phyloP scores from a whole-genome alignment of 35 echinoderm and acorn worm genomes.

The Heliocidaris erythrogramma region DNA sequence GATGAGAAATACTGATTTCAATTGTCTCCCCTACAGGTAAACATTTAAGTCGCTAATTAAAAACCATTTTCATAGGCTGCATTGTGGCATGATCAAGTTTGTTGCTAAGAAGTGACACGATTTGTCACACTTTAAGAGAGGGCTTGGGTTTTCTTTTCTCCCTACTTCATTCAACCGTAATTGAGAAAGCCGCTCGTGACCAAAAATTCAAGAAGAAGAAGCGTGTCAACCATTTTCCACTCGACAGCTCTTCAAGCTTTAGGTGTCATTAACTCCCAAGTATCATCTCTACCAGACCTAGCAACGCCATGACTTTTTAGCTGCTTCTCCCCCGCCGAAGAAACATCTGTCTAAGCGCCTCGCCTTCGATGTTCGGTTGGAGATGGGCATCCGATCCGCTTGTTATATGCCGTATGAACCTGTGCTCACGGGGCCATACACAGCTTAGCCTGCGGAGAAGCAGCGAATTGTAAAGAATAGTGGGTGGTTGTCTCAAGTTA shows the following conservation, averaged over 20 bases:
- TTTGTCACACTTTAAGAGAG: neutral
- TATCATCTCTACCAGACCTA: neutral
- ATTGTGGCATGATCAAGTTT: neutral
- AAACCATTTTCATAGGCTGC: neutral
- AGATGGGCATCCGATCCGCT: neutral
- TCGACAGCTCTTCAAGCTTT: slow-evolving; percentile 5
- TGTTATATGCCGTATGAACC: neutral
- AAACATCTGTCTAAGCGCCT: neutral
- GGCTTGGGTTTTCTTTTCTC: neutral
- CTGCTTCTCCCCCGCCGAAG: neutral
- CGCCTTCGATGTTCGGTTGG: neutral
- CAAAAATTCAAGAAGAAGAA: neutral
- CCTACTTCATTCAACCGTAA: slow-evolving; percentile 1
- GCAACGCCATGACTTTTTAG: slow-evolving; percentile 15
- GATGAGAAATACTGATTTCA: neutral
- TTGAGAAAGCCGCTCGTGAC: neutral
- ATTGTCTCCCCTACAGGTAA: neutral
- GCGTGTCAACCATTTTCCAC: slow-evolving; percentile 19
- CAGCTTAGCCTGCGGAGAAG: neutral
- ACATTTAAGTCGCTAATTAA: neutral
- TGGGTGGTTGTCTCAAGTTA: neutral
- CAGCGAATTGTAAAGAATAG: slow-evolving; percentile 29
- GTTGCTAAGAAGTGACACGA: neutral
- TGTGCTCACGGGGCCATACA: neutral
- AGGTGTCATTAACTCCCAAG: slow-evolving; percentile 31